Evolutionary conservation across 2,113 vertebrate genomes (phyloP), one percentile per base, ranked within the genome.

Genomic region (Rana temporaria): DNA sequence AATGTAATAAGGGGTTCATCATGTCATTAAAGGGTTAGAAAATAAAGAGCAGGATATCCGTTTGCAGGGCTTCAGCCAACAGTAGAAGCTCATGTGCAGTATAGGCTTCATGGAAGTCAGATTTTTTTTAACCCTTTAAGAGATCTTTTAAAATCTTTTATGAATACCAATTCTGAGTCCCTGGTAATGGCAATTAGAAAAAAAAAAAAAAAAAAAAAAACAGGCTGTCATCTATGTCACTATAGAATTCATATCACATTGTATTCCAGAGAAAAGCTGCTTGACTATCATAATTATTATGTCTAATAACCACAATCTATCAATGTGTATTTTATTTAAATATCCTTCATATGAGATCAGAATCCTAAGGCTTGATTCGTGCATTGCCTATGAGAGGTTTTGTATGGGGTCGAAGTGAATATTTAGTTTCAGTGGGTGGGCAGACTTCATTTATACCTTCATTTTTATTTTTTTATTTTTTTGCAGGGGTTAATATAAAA

Each of bases 251-350:
- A 88, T 90, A 24, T 42, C 87, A 94, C 90, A 90, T 85, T 90
- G 87, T 85, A 90, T 91, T 91, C 48, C 89, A 94, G 92, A 93
- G 89, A 90, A 94, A 94, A 93, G 93, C 92, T 94, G 93, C 93
- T 95, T 93, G 93, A 96, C 94, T 94, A 95, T 96, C 94, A 95
- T 89, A 90, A 90, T 92, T 90, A 30, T 92, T 94, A 63, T 93
- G 92, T 91, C 85, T 92, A 93, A 90, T 88, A 89, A 48, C 90
- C 90, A 86, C 84, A 87, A 87, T 76, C 88, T 84, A 63, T 48
- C 42, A 48, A 7, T 63, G 60, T 63, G 24, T 26, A 24, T 63
- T 63, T 63, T 63, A 22, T 20, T 72, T 22, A 18, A 72, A 57
- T 16, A 73, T 20, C 19, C 9, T 53, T 48, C n/a, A 88, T 88